Percentiles rank a stretch among this genome's conserved stretches.
Evolutionary conservation across 2,888 invertebrate genomes (phyloP).

Genomic region (Protophormia terraenovae): DNA sequence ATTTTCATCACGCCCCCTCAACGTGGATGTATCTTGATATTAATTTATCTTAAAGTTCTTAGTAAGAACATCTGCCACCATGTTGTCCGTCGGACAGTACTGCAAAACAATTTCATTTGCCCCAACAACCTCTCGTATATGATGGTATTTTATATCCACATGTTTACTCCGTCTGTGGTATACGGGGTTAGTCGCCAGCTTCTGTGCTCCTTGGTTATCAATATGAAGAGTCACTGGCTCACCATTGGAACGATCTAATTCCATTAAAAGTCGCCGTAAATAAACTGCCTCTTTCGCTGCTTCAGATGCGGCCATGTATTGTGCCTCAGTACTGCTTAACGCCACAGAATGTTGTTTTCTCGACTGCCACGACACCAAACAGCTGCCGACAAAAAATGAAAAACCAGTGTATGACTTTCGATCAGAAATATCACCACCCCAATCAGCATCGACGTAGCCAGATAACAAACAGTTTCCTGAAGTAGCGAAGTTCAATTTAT

Average conservation of each 20-base stretch:
- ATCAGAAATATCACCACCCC: conserved; percentile 47
- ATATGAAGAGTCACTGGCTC: not conserved
- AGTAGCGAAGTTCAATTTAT: not conserved
- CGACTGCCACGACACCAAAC: conserved; percentile 48
- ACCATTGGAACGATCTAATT: not conserved
- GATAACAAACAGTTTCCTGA: no score
- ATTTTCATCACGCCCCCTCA: no score
- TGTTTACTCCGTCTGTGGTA: conserved; percentile 21
- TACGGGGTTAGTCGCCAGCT: conserved; percentile 7
- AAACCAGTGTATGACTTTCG: conserved; percentile 60
- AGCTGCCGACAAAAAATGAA: no score
- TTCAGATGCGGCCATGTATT: no score
- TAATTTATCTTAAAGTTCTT: no score
- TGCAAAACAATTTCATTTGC: not conserved
- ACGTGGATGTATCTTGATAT: no score
- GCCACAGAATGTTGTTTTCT: conserved; percentile 3
- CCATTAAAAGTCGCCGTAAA: not conserved
- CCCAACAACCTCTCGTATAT: not conserved
- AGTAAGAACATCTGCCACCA: no score
- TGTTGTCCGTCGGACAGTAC: no score
- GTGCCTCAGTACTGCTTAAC: not conserved
- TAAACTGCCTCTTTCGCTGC: no score
- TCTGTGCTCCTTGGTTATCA: conserved; percentile 22
- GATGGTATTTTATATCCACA: conserved; percentile 11
- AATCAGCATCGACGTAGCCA: conserved; percentile 63